phyloP scores from a whole-genome alignment of 2,797 vertebrate genomes.

The Rhinoraja longicauda region DNA sequence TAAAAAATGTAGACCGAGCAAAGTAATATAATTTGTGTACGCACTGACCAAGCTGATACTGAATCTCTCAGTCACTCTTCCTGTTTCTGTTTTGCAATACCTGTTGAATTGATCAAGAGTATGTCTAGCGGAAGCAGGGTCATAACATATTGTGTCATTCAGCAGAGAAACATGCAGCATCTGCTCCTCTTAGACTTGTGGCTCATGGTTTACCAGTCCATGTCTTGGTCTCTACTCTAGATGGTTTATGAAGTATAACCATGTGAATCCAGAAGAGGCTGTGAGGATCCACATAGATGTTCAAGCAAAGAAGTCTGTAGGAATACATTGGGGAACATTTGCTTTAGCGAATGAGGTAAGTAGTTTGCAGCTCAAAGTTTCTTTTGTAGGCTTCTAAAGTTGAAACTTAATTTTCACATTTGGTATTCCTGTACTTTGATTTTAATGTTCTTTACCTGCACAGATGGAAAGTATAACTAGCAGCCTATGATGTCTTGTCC shows the following conservation, averaged over 20 bases:
- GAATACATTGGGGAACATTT: slow-evolving; percentile 95
- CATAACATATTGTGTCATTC: not conserved
- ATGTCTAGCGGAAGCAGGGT: not conserved
- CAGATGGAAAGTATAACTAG: not conserved
- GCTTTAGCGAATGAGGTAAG: slow-evolving; percentile 87
- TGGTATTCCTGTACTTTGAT: not conserved
- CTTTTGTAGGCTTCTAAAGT: not conserved
- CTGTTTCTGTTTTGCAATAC: not conserved
- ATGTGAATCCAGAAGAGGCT: slow-evolving; percentile 87
- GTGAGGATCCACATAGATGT: slow-evolving; percentile 86
- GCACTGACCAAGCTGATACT: not conserved
- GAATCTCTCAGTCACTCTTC: not conserved
- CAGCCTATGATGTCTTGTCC: not conserved
- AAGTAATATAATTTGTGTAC: not conserved
- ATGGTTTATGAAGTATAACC: slow-evolving; percentile 87
- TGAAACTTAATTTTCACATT: not conserved
- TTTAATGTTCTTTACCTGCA: not conserved
- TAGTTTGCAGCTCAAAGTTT: slow-evolving; percentile 22
- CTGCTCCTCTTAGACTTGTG: not conserved
- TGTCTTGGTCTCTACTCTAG: slow-evolving; percentile 51
- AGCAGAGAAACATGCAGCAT: not conserved
- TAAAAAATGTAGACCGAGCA: not conserved
- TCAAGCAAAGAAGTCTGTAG: slow-evolving; percentile 79
- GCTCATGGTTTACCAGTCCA: not conserved
- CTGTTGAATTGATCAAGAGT: not conserved